A percentile compares a stretch with the other conserved stretches of the same genome.
phyloP scores from a whole-genome alignment of 2,113 vertebrate species.

The Onychorhynchus coronatus region DNA sequence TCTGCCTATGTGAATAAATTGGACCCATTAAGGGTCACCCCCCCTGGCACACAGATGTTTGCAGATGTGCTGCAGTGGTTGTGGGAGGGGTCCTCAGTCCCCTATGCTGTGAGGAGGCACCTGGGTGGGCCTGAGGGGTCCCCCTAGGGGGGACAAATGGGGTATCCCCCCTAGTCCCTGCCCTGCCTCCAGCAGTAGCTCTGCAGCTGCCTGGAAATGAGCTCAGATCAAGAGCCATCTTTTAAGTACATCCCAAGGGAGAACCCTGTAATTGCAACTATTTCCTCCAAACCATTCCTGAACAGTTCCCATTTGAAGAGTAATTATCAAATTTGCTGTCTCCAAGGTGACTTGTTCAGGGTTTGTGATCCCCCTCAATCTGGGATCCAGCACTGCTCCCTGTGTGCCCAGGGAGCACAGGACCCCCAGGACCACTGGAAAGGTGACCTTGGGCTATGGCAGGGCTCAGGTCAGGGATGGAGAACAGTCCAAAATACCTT shows the following conservation, averaged over 20 bases:
- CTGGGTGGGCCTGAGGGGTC: neutral
- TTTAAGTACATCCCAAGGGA: neutral
- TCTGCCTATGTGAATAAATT: neutral
- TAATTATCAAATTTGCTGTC: neutral
- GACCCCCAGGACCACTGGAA: rapidly evolving
- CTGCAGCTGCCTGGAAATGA: neutral
- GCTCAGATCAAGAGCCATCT: neutral
- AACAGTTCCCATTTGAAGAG: neutral
- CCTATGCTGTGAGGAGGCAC: neutral
- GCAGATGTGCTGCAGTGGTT: neutral
- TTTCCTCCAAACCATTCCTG: neutral
- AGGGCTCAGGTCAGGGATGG: rapidly evolving
- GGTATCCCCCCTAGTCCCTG: neutral
- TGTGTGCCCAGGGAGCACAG: rapidly evolving
- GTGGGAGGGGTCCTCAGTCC: neutral
- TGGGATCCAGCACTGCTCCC: neutral
- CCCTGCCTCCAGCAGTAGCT: neutral
- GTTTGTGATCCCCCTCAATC: neutral
- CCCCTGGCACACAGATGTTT: rapidly evolving
- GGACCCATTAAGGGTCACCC: neutral
- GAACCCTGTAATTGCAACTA: neutral
- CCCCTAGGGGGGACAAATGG: no score
- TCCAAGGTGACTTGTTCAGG: neutral
- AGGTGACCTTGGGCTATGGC: neutral
- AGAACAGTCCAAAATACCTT: neutral